Percentiles rank a stretch among this genome's conserved stretches.
Conservation (phyloP, 2,113 vertebrate genomes). For the Cyanoramphus novaezelandiae region DNA sequence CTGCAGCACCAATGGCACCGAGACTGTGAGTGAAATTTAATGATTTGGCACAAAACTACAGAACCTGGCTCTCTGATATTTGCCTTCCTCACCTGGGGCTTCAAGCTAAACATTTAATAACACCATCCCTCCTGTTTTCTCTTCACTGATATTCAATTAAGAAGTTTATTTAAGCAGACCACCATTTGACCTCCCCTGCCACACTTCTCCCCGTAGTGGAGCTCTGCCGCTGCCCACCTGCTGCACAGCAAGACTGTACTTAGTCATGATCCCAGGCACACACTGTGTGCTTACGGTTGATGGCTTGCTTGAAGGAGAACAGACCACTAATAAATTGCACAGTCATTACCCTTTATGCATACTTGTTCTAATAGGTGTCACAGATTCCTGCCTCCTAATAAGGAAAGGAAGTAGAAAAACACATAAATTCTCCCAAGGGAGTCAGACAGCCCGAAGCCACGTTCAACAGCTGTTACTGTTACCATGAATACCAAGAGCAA, state of each 20-base stretch:
- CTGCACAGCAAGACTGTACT: background rate
- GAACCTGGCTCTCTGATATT: background rate
- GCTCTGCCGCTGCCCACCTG: slow-evolving; percentile 56
- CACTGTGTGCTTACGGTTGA: background rate
- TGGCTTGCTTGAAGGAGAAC: slow-evolving; percentile 78
- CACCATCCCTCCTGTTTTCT: background rate
- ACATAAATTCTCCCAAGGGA: slow-evolving; percentile 84
- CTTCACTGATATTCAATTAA: background rate
- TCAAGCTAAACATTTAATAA: background rate
- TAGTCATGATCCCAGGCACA: background rate
- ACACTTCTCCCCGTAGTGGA: background rate
- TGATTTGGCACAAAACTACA: background rate
- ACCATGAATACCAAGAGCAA: slow-evolving; percentile 76
- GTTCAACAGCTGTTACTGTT: slow-evolving; percentile 76
- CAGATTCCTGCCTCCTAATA: slow-evolving; percentile 84
- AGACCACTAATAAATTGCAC: slow-evolving; percentile 80
- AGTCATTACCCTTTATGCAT: slow-evolving; percentile 83
- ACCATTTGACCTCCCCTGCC: background rate
- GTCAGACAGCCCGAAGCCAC: slow-evolving; percentile 78
- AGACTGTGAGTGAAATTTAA: background rate
- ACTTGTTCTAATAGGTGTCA: slow-evolving; percentile 83
- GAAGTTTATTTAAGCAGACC: background rate
- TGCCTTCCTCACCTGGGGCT: background rate
- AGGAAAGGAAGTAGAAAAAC: slow-evolving; percentile 85
- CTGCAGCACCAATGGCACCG: background rate